Conservation (phyloP, 2,888 invertebrate genomes). For the Pemphredon lugubris region DNA sequence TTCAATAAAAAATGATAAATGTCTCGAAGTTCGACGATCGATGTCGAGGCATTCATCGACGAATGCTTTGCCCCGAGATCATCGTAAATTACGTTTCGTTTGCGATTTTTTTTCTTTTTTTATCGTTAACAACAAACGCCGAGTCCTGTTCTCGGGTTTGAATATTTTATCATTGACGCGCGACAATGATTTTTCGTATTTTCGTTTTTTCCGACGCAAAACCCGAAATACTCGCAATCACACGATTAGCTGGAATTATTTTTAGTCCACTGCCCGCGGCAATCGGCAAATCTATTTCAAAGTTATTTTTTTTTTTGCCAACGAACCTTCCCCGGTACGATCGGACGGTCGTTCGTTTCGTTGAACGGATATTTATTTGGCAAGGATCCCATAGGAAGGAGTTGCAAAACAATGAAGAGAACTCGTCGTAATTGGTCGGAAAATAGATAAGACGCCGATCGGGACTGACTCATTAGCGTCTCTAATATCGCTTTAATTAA, state of each 20-base stretch:
- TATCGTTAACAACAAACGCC: background rate
- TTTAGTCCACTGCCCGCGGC: no score
- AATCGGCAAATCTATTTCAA: no score
- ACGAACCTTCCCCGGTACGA: no score
- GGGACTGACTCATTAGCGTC: background rate
- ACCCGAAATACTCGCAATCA: background rate
- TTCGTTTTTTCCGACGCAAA: background rate
- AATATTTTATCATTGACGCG: conserved; percentile 20
- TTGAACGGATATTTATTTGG: no score
- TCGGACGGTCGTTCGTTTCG: no score
- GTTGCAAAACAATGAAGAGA: background rate
- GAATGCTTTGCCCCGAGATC: background rate
- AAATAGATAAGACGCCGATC: background rate
- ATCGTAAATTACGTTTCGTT: background rate
- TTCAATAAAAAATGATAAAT: conserved; percentile 1
- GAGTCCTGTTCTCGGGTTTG: background rate
- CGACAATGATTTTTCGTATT: background rate
- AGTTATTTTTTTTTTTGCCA: no score
- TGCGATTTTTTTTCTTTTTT: background rate
- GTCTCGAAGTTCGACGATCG: background rate
- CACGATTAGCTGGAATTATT: background rate
- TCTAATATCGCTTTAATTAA: background rate
- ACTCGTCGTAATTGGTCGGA: conserved; percentile 1
- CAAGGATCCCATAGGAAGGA: no score
- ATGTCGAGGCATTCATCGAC: background rate